Evolutionary conservation across 2,888 invertebrate species (phyloP), one percentile per base, ranked within the genome.

Genomic region (Resseliella maxima): DNA sequence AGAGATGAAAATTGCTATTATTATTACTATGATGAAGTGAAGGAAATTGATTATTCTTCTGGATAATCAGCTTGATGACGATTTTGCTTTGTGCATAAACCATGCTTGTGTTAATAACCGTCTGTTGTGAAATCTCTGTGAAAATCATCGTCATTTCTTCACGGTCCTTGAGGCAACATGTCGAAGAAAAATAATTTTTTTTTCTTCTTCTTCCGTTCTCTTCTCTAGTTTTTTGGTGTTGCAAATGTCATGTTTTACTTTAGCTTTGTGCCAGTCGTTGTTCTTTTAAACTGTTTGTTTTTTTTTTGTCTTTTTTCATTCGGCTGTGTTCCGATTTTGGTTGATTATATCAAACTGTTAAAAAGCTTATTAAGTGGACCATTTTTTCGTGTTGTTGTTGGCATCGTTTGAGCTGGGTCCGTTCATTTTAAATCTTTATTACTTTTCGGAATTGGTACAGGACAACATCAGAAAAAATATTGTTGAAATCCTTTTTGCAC

Each of bases 291-390:
- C 59, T n/a, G 59, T 24, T 59, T n/a, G n/a, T n/a, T n/a, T 59
- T 24, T 59, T 24, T 50, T 21, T 50, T 21, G 5, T 21, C n/a
- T 18, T 50, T 12, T 50, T 18, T 59, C 59, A 59, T 45, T 45
- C 46, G 8, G 46, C 18, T 50, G 18, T n/a, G n/a, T n/a, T n/a
- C n/a, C 46, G 8, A 50, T 8, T 50, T 50, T 50, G 18, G 46
- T 50, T 59, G 59, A 59, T 59, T 59, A n/a, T 59, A 59, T 59
- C 59, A 5, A 18, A 59, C n/a, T 59, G 59, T 24, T 24, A 24
- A 59, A 59, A 59, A 59, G 59, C 59, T 59, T 59, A 59, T 59
- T 59, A 59, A 59, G 24, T 24, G 24, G 59, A 59, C 59, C 59
- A 59, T 27, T 59, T 59, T 59, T 50, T 50, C n/a, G n/a, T n/a